Conservation (phyloP, 2,888 invertebrate species). For the Labia minor region DNA sequence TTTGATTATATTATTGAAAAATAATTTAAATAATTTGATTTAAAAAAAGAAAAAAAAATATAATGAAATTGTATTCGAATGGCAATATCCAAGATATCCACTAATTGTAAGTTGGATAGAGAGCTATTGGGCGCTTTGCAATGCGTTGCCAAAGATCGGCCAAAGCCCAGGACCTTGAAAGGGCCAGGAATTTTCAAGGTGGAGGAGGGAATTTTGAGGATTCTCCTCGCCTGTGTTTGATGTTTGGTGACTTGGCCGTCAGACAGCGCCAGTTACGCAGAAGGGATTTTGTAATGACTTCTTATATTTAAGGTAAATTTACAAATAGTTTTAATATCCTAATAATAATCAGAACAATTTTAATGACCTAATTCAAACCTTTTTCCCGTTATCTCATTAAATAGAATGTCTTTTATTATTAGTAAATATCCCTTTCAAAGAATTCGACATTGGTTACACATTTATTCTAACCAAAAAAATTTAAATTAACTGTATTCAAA, state of each 20-base stretch:
- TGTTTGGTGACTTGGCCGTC: neutral
- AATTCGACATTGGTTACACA: neutral
- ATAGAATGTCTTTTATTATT: neutral
- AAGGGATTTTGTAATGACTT: neutral
- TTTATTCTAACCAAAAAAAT: slow-evolving; percentile 1
- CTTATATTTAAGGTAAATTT: neutral
- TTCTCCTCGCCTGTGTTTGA: no score
- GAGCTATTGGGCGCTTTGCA: no score
- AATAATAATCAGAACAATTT: neutral
- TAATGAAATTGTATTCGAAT: no score
- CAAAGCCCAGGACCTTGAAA: no score
- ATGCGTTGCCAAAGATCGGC: no score
- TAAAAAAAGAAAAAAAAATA: no score
- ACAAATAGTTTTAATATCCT: neutral
- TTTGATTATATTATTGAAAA: no score
- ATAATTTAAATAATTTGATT: no score
- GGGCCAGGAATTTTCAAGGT: neutral
- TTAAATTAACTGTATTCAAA: neutral
- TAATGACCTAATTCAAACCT: neutral
- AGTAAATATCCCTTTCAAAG: neutral
- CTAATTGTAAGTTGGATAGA: no score
- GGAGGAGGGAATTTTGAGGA: neutral
- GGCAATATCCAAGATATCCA: no score
- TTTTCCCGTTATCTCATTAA: neutral
- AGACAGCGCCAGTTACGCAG: neutral